A percentile compares a stretch with the other conserved stretches of the same genome.
Conservation (phyloP, 2,888 invertebrate species). For the Stenotaenia linearis region DNA sequence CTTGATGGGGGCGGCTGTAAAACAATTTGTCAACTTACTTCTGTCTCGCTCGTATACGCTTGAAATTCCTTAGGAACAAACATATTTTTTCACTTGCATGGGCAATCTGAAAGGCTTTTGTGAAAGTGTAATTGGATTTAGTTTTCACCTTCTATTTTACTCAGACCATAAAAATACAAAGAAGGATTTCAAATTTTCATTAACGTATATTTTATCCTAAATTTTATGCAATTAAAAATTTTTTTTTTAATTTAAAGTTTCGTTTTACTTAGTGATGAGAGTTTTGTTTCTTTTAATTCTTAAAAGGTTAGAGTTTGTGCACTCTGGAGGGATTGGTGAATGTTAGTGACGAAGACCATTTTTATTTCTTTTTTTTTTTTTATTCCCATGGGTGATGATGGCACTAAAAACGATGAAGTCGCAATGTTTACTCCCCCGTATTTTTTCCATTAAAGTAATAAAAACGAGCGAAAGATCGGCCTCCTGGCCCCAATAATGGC, state of each 20-base stretch:
- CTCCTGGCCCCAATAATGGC: constrained; percentile 29
- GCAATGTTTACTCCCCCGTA: constrained; percentile 23
- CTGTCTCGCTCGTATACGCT: not conserved
- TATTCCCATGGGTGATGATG: not conserved
- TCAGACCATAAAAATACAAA: not conserved
- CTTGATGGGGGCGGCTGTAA: not conserved
- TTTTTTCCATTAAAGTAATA: constrained; percentile 31
- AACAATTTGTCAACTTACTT: not conserved
- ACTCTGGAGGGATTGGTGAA: not conserved
- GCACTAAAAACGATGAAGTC: constrained; percentile 21
- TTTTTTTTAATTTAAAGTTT: too few species aligned
- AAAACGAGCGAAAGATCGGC: constrained; percentile 27
- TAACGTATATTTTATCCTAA: not conserved
- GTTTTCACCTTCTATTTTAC: not conserved
- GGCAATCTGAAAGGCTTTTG: not conserved
- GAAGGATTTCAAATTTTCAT: not conserved
- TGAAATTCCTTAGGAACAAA: not conserved
- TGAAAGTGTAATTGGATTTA: not conserved
- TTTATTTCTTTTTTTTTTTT: not conserved
- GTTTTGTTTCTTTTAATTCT: not conserved
- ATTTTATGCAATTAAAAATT: too few species aligned
- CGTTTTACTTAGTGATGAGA: too few species aligned
- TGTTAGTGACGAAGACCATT: not conserved
- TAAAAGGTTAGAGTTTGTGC: not conserved
- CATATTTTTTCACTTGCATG: not conserved